Evolutionary conservation across 2,888 invertebrate genomes (phyloP).

Genomic region (Linyphia triangularis): DNA sequence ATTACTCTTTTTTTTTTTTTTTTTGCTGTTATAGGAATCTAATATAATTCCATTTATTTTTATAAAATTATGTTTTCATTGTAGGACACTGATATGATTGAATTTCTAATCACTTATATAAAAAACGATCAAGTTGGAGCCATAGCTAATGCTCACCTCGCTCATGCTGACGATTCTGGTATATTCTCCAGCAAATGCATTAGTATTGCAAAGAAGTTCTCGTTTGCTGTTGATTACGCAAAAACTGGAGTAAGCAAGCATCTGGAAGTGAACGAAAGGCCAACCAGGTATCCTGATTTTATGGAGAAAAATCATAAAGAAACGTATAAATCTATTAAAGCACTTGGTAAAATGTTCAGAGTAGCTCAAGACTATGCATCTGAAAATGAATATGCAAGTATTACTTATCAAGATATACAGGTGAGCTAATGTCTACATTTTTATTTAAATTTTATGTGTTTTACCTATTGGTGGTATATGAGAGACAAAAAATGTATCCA

Average conservation of each 20-base stretch:
- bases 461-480: too few relatives aligned
- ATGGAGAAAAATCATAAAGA: conserved; percentile 74
- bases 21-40: background rate
- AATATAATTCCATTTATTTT: background rate
- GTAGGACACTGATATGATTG: conserved; percentile 70
- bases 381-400: conserved; percentile 39
- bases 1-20: too few relatives aligned
- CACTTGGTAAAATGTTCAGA: conserved; percentile 76
- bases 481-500: too few relatives aligned
- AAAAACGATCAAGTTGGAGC: conserved; percentile 75
- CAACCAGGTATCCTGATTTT: conserved; percentile 74
- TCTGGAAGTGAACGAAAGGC: conserved; percentile 60
- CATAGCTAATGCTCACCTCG: conserved; percentile 76
- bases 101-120: conserved; percentile 74
- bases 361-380: conserved; percentile 63
- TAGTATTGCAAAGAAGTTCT: conserved; percentile 70
- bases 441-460: too few relatives aligned
- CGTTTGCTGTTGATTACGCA: conserved; percentile 75
- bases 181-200: conserved; percentile 62
- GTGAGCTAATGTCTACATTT: conserved; percentile 8
- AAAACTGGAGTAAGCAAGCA: conserved; percentile 73
- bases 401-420: conserved; percentile 22
- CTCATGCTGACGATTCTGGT: conserved; percentile 68
- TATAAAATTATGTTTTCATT: conserved; percentile 1
- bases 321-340: conserved; percentile 74